These are phyloP conservation scores for Margaritifera margaritifera DNA, from an alignment of 2,888 invertebrate species.

Conservation along the genomic window DNA sequence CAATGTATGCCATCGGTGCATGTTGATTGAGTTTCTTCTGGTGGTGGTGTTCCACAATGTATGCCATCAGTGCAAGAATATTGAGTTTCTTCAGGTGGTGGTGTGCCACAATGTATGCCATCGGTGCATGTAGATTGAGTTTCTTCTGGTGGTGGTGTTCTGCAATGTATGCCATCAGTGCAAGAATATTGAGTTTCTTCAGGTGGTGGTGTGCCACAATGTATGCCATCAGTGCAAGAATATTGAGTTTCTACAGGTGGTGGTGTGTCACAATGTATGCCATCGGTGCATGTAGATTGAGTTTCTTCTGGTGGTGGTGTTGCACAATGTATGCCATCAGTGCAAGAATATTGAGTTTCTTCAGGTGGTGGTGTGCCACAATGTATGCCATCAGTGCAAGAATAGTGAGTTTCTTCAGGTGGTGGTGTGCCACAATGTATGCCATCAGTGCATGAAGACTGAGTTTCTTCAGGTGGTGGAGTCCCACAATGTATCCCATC, in stretches of 20 bases:
- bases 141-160: constrained; percentile 19
- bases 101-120: constrained; percentile 43
- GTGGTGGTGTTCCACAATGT: constrained; percentile 42
- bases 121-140: constrained; percentile 29
- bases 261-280: constrained; percentile 35
- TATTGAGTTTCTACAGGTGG: constrained; percentile 17
- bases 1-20: constrained; percentile 40
- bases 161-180: constrained; percentile 16
- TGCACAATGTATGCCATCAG: constrained; percentile 9
- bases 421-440: constrained; percentile 38
- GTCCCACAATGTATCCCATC: constrained; percentile 47
- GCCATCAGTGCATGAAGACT: constrained; percentile 20
- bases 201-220: constrained; percentile 16
- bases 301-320: constrained; percentile 10
- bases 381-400: constrained; percentile 37
- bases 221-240: constrained; percentile 19
- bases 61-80: constrained; percentile 42
- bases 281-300: constrained; percentile 28
- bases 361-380: constrained; percentile 39
- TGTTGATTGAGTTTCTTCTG: constrained; percentile 11
- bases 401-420: constrained; percentile 25
- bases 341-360: constrained; percentile 21
- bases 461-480: constrained; percentile 17
- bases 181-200: no score
- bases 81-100: constrained; percentile 14